Percentiles rank a stretch among this genome's conserved stretches.
phyloP scores from a whole-genome alignment of 2,797 vertebrate genomes.

The Falco naumanni region DNA sequence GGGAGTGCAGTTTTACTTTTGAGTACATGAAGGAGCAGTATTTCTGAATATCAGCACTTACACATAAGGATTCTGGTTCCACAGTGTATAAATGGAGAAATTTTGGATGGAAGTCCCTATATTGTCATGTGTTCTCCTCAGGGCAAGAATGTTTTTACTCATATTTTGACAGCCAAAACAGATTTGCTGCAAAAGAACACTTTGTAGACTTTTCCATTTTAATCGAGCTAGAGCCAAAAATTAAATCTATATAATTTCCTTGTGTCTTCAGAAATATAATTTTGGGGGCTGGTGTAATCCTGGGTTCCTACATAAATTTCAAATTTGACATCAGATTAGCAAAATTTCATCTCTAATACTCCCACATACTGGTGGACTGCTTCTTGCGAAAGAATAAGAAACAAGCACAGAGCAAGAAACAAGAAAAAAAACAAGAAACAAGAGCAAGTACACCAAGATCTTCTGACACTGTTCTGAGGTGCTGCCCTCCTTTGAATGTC shows the following conservation, averaged over 20 bases:
- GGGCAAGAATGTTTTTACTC: background rate
- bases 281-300: background rate
- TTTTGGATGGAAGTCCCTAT: background rate
- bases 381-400: background rate
- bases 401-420: background rate
- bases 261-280: background rate
- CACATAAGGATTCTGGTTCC: background rate
- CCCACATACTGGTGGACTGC: background rate
- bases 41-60: constrained; percentile 54
- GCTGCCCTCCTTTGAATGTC: background rate
- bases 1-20: constrained; percentile 17
- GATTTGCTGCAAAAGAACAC: constrained; percentile 19
- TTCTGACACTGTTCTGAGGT: background rate
- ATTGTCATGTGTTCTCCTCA: constrained; percentile 18
- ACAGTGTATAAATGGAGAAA: background rate
- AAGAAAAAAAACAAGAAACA: background rate
- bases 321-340: background rate
- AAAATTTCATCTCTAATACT: background rate
- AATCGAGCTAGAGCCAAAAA: background rate
- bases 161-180: constrained; percentile 8
- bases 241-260: background rate
- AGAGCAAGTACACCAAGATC: background rate
- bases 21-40: background rate
- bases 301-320: background rate
- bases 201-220: background rate